A percentile compares a stretch with the other conserved stretches of the same genome.
phyloP scores from a whole-genome alignment of 1,140 invertebrate genomes.

The Elymnias hypermnestra region DNA sequence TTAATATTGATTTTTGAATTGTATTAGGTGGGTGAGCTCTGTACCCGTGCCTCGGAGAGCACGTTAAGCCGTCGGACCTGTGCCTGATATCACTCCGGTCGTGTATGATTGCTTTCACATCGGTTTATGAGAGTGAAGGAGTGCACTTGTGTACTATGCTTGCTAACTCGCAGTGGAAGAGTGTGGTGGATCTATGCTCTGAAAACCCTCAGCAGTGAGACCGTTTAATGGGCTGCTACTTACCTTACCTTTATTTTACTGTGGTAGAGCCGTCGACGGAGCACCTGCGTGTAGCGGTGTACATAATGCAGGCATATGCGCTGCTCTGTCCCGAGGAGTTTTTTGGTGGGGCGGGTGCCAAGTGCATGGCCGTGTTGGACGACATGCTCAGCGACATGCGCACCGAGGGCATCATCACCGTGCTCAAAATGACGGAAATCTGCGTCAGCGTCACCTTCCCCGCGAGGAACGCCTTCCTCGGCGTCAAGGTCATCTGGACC shows the following conservation, averaged over 20 bases:
- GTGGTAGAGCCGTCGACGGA: slow-evolving; percentile 90
- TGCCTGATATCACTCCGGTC: too few species aligned
- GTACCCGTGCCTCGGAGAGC: too few species aligned
- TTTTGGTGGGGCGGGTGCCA: slow-evolving; percentile 82
- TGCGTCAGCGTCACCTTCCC: slow-evolving; percentile 81
- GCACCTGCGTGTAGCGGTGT: slow-evolving; percentile 85
- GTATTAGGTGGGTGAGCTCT: not conserved
- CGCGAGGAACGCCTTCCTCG: slow-evolving; percentile 80
- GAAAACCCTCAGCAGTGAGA: too few species aligned
- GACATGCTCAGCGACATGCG: slow-evolving; percentile 86
- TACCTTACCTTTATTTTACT: too few species aligned
- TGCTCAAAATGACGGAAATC: slow-evolving; percentile 84
- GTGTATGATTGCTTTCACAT: too few species aligned
- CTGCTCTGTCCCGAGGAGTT: slow-evolving; percentile 89
- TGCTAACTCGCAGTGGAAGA: too few species aligned
- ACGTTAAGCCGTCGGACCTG: too few species aligned
- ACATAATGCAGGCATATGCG: slow-evolving; percentile 89
- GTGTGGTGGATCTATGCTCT: too few species aligned
- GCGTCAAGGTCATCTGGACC: slow-evolving; percentile 76
- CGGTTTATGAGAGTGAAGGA: too few species aligned
- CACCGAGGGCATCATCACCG: slow-evolving; percentile 85
- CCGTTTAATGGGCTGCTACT: too few species aligned
- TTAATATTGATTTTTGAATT: too few species aligned
- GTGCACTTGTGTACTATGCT: too few species aligned
- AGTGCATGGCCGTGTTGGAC: slow-evolving; percentile 81